Base-by-base conservation (phyloP, 2,888 invertebrate genomes). In the Frankliniella intonsa region DNA sequence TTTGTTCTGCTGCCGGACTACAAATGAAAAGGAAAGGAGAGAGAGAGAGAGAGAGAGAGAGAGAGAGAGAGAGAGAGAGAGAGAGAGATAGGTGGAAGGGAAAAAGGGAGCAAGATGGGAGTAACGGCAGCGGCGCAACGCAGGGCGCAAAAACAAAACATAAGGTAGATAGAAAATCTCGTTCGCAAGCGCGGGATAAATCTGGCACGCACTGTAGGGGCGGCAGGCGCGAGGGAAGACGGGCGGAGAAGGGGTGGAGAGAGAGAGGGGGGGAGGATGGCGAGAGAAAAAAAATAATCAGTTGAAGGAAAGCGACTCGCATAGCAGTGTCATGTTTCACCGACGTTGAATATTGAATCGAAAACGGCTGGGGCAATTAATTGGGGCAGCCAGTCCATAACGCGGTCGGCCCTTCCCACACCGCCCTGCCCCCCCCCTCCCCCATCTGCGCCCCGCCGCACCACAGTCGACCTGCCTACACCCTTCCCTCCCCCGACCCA, bases 1-100 rank as follows among this genome's bases (percentile, higher is more conserved):
- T 76, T 22, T 22, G 69, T 76, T 76, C 69, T 76, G 62, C 62
- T 62, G 62, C 62, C 62, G 69, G 69, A 76, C 69, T 76, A 22
- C 22, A 11, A 76, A 76, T 76, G 69, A 76, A 76, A 22, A n/a
- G 69, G 62, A 62, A 14, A 62, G 62, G 38, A 38, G 38, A 38
- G 38, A 38, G 38, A 38, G 38, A 38, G 38, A 38, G 38, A 38
- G 38, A 38, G 38, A 38, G 38, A 38, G 38, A 38, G 38, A 38
- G 38, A 38, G 38, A 38, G 38, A 38, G 38, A 38, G 38, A 38
- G 38, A 38, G 38, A 38, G 38, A 38, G 55, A 17, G 55, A 17
- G 17, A 14, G 55, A 55, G 17, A 55, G 17, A 55, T 14, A 8
- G 17, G 17, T 55, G 55, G 55, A 8, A 8, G 9, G 17, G n/a